A percentile compares a stretch with the other conserved stretches of the same genome.
Conservation (phyloP, 2,113 vertebrate species). For the Thermophis baileyi region DNA sequence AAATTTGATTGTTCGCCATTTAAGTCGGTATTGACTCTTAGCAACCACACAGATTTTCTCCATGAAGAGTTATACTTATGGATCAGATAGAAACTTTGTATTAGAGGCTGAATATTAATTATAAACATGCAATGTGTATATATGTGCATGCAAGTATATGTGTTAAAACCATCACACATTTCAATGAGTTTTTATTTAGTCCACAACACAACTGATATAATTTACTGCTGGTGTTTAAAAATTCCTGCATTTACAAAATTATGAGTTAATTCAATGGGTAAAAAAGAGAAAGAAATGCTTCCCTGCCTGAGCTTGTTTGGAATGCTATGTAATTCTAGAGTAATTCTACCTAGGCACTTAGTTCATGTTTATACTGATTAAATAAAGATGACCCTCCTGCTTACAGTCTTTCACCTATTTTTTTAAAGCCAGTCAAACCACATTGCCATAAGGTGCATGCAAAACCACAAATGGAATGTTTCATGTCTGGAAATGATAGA, state of each 20-base stretch:
- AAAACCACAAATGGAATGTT: neutral
- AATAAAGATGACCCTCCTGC: constrained; percentile 17
- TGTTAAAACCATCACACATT: neutral
- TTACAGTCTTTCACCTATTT: constrained; percentile 3
- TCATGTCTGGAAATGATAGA: neutral
- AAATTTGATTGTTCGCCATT: neutral
- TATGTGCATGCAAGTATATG: neutral
- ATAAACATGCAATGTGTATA: neutral
- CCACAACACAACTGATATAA: neutral
- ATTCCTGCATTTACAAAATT: neutral
- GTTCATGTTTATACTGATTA: constrained; percentile 24
- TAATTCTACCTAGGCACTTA: neutral
- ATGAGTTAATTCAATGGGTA: neutral
- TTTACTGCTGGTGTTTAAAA: neutral
- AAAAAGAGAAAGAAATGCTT: neutral
- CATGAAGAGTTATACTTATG: neutral
- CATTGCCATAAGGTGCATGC: neutral
- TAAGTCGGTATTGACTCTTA: neutral
- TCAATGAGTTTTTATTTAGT: neutral
- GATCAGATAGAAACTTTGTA: neutral
- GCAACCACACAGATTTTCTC: neutral
- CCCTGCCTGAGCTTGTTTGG: constrained; percentile 6
- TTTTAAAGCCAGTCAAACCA: constrained; percentile 9
- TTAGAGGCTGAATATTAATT: neutral
- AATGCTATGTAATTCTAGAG: neutral